phyloP scores from a whole-genome alignment of 1,140 invertebrate species.

The Acyrthosiphon pisum region DNA sequence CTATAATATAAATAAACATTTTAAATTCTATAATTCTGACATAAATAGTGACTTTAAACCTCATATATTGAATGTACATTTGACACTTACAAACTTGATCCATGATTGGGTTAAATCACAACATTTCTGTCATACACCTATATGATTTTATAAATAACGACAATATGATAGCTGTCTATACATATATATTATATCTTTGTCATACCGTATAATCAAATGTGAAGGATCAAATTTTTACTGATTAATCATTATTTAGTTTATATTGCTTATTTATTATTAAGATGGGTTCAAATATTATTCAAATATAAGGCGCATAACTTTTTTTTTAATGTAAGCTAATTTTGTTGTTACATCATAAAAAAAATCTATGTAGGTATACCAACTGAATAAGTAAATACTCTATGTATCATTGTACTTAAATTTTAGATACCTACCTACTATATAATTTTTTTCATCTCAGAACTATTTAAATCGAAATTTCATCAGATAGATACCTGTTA shows the following conservation, averaged over 20 bases:
- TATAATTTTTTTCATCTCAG: background rate
- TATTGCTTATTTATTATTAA: background rate
- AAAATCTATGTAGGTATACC: background rate
- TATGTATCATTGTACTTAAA: background rate
- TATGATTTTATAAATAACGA: background rate
- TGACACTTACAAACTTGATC: background rate
- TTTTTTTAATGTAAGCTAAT: background rate
- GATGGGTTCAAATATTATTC: background rate
- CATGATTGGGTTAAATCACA: background rate
- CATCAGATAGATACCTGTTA: background rate
- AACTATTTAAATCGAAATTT: background rate
- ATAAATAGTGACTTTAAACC: background rate
- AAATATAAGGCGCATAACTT: background rate
- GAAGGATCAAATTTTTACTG: background rate
- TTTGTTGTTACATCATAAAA: background rate
- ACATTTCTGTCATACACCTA: background rate
- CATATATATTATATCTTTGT: background rate
- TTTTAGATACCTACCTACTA: background rate
- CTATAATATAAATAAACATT: slow-evolving; percentile 16
- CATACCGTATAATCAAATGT: background rate
- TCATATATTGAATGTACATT: background rate
- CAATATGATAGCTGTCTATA: background rate
- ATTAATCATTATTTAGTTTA: background rate
- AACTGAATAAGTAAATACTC: background rate
- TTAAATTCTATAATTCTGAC: background rate